Evolutionary conservation across 1,140 invertebrate species (phyloP).

Genomic region (Heliothis virescens): DNA sequence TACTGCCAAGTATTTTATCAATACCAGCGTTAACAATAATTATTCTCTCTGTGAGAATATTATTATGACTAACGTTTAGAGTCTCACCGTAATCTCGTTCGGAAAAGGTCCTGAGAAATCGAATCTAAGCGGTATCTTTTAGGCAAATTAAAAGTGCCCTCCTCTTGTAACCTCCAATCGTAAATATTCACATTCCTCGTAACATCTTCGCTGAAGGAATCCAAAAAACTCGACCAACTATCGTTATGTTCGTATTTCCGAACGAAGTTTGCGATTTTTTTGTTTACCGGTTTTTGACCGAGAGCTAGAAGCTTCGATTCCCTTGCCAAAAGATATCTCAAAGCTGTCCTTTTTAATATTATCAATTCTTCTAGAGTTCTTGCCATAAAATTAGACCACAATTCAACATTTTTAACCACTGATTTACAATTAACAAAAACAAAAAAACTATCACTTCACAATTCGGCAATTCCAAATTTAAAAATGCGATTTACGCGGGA

Average conservation of each 20-base stretch:
- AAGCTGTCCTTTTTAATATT: slow-evolving; percentile 67
- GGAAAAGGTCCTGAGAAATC: slow-evolving; percentile 53
- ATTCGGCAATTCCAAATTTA: background rate
- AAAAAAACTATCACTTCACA: slow-evolving; percentile 9
- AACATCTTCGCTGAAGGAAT: slow-evolving; percentile 74
- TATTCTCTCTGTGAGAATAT: too few relatives aligned
- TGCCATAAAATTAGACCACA: slow-evolving; percentile 70
- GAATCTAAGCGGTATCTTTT: slow-evolving; percentile 53
- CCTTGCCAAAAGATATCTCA: slow-evolving; percentile 69
- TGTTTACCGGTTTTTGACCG: slow-evolving; percentile 74
- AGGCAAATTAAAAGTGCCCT: slow-evolving; percentile 1
- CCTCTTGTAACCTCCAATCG: slow-evolving; percentile 53
- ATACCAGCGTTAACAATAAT: too few relatives aligned
- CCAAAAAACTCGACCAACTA: slow-evolving; percentile 65
- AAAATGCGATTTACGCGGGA: background rate
- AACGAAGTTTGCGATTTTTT: slow-evolving; percentile 74
- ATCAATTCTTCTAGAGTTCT: slow-evolving; percentile 74
- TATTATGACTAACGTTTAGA: background rate
- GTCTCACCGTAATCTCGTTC: slow-evolving; percentile 60
- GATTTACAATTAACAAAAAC: background rate
- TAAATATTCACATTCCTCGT: slow-evolving; percentile 72
- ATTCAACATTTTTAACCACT: background rate
- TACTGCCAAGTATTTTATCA: too few relatives aligned
- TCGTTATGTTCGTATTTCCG: slow-evolving; percentile 63
- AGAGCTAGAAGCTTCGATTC: slow-evolving; percentile 70